Conservation (phyloP, 2,888 invertebrate species). For the Sarcophaga variegata region DNA sequence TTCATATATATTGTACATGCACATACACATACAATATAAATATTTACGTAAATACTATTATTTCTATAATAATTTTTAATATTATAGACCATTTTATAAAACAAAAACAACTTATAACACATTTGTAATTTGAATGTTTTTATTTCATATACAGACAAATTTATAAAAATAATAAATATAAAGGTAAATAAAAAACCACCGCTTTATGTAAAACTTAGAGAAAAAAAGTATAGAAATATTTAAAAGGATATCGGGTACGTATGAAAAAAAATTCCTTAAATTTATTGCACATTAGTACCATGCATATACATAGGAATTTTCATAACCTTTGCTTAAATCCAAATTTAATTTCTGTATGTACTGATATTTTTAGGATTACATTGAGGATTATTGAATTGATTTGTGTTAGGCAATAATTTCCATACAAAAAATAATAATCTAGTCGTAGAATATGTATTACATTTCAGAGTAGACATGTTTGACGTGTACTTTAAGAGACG, state of each 20-base stretch:
- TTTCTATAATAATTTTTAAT: constrained; percentile 2
- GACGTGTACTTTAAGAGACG: too few species aligned
- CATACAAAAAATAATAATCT: too few species aligned
- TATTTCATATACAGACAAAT: constrained; percentile 48
- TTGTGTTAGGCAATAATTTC: too few species aligned
- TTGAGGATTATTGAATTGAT: too few species aligned
- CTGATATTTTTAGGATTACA: too few species aligned
- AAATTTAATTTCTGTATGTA: too few species aligned
- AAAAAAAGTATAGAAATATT: neutral
- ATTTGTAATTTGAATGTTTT: constrained; percentile 46
- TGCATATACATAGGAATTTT: too few species aligned
- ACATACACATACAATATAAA: constrained; percentile 15
- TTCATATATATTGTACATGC: neutral
- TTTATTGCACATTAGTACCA: too few species aligned
- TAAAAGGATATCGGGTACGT: neutral
- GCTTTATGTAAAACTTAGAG: constrained; percentile 79
- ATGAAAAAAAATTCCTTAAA: neutral
- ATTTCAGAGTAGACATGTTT: too few species aligned
- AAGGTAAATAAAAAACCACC: constrained; percentile 81
- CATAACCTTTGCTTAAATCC: too few species aligned
- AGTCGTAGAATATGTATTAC: too few species aligned
- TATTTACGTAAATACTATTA: constrained; percentile 6
- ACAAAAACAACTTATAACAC: constrained; percentile 16
- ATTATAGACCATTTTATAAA: neutral
- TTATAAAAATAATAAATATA: constrained; percentile 70